Conservation (phyloP, 1,140 invertebrate genomes). For the Zaprionus africanus region DNA sequence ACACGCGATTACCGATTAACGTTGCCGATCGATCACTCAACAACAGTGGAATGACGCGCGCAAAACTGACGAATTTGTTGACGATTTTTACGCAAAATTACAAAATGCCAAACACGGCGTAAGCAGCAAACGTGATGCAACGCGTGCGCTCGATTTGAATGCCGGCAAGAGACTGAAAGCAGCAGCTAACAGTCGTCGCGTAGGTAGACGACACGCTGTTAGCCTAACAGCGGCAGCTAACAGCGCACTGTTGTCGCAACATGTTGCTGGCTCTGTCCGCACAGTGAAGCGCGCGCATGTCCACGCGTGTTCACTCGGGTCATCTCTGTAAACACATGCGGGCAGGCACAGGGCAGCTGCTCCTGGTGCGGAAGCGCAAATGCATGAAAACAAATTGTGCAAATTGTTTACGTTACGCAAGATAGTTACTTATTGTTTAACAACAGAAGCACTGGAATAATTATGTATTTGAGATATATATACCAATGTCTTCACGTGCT, state of each 20-base stretch:
- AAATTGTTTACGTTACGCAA: background rate
- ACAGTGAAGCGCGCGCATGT: conserved; percentile 26
- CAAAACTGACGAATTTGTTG: conserved; percentile 23
- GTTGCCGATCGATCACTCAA: background rate
- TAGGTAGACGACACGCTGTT: conserved; percentile 31
- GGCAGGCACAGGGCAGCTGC: background rate
- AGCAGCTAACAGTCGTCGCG: conserved; percentile 25
- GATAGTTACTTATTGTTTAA: background rate
- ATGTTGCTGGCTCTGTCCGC: conserved; percentile 39
- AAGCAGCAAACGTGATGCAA: conserved; percentile 30
- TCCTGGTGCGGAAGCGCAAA: background rate
- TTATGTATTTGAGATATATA: no score
- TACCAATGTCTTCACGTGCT: no score
- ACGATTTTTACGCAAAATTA: conserved; percentile 47
- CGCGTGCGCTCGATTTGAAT: conserved; percentile 50
- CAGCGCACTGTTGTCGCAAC: conserved; percentile 49
- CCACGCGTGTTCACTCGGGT: no score
- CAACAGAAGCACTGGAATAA: background rate
- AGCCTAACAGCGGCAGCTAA: conserved; percentile 21
- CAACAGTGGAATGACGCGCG: conserved; percentile 34
- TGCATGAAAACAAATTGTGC: conserved; percentile 4
- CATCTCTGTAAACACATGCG: background rate
- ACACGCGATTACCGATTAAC: background rate
- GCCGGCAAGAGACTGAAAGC: conserved; percentile 54
- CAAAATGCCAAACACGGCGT: conserved; percentile 28